Evolutionary conservation across 1,140 invertebrate species (phyloP).

Genomic region (Vanessa atalanta): DNA sequence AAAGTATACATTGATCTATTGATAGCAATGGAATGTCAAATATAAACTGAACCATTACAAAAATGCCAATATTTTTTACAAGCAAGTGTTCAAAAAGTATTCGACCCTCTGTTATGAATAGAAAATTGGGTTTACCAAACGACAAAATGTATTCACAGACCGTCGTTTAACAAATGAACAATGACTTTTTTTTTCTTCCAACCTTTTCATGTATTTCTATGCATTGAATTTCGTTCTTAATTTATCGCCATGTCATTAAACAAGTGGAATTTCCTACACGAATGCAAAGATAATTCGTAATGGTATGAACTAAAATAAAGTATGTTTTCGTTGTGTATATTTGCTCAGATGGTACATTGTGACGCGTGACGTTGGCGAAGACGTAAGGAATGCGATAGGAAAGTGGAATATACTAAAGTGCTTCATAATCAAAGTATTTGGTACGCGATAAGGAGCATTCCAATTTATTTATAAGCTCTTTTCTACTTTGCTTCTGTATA

Average conservation of each 20-base stretch:
- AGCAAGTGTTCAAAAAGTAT: not conserved
- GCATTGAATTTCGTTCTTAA: conserved; percentile 21
- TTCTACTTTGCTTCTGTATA: too few relatives aligned
- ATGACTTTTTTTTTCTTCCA: conserved; percentile 8
- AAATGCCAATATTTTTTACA: not conserved
- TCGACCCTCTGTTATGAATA: conserved; percentile 1
- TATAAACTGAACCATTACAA: not conserved
- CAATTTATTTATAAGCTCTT: too few relatives aligned
- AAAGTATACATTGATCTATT: too few relatives aligned
- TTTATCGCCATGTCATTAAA: conserved; percentile 23
- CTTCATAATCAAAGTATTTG: too few relatives aligned
- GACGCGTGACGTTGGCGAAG: not conserved
- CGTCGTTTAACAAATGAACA: not conserved
- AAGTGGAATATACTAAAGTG: too few relatives aligned
- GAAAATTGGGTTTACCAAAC: conserved; percentile 17
- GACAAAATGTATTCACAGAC: conserved; percentile 3
- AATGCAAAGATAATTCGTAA: conserved; percentile 24
- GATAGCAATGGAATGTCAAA: too few relatives aligned
- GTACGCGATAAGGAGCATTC: too few relatives aligned
- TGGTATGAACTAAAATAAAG: conserved; percentile 6
- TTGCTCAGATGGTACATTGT: conserved; percentile 23
- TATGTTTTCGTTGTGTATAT: conserved; percentile 17
- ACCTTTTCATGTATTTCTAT: conserved; percentile 12
- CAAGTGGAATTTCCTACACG: conserved; percentile 30
- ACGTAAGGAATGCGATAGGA: too few relatives aligned